Evolutionary conservation across 2,888 invertebrate genomes (phyloP).

Genomic region (Microchrysa polita): DNA sequence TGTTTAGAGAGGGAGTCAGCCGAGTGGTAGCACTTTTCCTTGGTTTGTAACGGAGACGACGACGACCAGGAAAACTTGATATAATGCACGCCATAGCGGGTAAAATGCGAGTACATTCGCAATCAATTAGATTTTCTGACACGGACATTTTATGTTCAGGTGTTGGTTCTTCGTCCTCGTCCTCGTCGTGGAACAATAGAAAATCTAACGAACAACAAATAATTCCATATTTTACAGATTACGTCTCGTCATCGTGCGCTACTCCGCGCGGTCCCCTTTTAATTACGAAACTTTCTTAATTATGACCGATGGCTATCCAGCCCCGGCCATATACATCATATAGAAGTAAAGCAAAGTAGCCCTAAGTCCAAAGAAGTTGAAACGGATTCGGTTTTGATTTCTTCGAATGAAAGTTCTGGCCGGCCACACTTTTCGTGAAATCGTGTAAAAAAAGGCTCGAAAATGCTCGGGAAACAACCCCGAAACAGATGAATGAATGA

Average conservation of each 20-base stretch:
- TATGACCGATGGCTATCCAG: conserved; percentile 44
- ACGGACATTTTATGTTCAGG: conserved; percentile 27
- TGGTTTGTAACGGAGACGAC: not conserved
- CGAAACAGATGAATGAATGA: conserved; percentile 28
- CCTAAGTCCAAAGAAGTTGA: not conserved
- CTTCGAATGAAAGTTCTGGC: not conserved
- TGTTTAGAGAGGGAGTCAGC: not conserved
- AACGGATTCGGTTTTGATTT: not conserved
- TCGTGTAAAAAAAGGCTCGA: not conserved
- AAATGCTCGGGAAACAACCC: not conserved
- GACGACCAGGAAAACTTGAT: not conserved
- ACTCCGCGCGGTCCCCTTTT: too few relatives aligned
- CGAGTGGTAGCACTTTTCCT: not conserved
- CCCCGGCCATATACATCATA: too few relatives aligned
- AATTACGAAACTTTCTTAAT: conserved; percentile 46
- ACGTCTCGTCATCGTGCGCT: not conserved
- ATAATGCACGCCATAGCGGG: too few relatives aligned
- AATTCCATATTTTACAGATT: conserved; percentile 14
- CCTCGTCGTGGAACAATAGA: conserved; percentile 10
- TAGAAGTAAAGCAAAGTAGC: too few relatives aligned
- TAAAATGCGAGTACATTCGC: conserved; percentile 16
- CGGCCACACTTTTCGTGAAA: not conserved
- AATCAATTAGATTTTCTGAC: conserved; percentile 35
- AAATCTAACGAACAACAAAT: conserved; percentile 23
- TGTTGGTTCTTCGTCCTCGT: too few relatives aligned